phyloP scores from a whole-genome alignment of 2,113 vertebrate species.

The Rhinogobius similis region DNA sequence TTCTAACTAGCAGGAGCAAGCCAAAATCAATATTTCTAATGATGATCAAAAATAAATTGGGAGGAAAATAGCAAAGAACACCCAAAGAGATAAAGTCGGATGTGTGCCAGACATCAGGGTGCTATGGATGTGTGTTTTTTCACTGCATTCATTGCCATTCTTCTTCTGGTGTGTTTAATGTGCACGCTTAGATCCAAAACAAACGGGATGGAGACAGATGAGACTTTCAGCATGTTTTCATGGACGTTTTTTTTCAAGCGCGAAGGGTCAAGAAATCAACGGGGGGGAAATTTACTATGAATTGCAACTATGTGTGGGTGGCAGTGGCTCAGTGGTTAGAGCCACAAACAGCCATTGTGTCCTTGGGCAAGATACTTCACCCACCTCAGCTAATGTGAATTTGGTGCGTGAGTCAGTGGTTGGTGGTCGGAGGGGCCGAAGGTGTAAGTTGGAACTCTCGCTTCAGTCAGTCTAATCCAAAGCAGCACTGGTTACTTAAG shows the following conservation, averaged over 20 bases:
- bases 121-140: background rate
- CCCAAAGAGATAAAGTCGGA: background rate
- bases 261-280: background rate
- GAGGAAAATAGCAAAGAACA: background rate
- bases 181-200: background rate
- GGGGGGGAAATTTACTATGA: background rate
- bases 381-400: too few relatives aligned
- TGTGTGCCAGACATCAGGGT: background rate
- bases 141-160: background rate
- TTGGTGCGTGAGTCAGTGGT: too few relatives aligned
- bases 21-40: conserved; percentile 2
- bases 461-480: background rate
- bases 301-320: background rate
- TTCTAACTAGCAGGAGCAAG: background rate
- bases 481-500: background rate
- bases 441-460: too few relatives aligned
- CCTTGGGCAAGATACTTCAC: too few relatives aligned
- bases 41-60: background rate
- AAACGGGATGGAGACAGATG: background rate
- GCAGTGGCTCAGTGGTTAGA: too few relatives aligned
- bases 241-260: background rate
- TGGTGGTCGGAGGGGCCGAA: too few relatives aligned
- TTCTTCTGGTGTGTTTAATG: background rate
- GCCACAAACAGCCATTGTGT: too few relatives aligned
- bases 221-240: background rate